Evolutionary conservation across 2,888 invertebrate genomes (phyloP), one percentile per base, ranked within the genome.

Genomic region (Cantharis flavilabris): DNA sequence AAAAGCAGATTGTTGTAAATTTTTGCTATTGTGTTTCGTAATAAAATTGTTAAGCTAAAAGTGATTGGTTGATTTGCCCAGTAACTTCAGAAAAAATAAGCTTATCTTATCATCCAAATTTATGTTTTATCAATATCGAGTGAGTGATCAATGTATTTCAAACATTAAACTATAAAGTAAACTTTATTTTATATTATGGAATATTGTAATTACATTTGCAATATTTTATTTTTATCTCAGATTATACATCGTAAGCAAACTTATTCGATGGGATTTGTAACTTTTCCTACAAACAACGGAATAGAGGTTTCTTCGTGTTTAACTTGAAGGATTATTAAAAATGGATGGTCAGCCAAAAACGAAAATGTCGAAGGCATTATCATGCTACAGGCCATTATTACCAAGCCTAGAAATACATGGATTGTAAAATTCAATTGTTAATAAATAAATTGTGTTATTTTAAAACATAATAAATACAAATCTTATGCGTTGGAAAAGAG

Each of bases 301-400:
- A 18, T 23, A 70, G n/a, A 13, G 18, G 18, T 16, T n/a, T 10
- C 10, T 14, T 11, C n/a, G 62, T 69, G n/a, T 64, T 65, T 49
- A 10, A n/a, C n/a, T 67, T 71, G 71, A 13, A 75, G 26, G 11
- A 71, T 13, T 11, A 72, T 13, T 16, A 71, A 3, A 75, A 75
- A 75, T 2, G 75, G 71, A 69, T 71, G 75, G 71, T 75, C 62
- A 20, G 62, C 33, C 18, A 9, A 14, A 67, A 75, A 71, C 13
- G 13, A 13, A 13, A 4, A 33, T 13, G 2, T 13, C 9, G 4
- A 16, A 18, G 18, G 33, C 65, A 65, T 10, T 20, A 20, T 3
- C 28, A 30, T 20, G 18, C 65, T 10, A 65, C 33, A 13, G 13
- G 3, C 3, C 16, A 0, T n/a, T 3, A 65, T 1, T 65, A 65